Evolutionary conservation across 1,140 invertebrate species (phyloP).

Genomic region (Drosophila simulans): DNA sequence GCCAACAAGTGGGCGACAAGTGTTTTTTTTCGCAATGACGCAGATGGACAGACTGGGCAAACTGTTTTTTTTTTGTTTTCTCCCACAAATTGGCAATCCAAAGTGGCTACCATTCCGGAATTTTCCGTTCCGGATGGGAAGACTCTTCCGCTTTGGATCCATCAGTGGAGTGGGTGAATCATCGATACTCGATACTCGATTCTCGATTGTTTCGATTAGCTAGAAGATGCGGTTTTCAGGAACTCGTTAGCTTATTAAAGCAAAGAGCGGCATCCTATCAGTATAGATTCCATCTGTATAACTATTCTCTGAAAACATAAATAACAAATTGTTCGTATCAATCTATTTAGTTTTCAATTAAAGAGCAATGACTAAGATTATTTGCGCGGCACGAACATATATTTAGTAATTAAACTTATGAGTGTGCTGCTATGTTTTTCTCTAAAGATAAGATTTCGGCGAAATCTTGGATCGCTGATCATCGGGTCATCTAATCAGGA

Average conservation of each 20-base stretch:
- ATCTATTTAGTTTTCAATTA: background rate
- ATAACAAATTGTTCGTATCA: background rate
- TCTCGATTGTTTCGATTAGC: background rate
- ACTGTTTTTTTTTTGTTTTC: slow-evolving; percentile 31
- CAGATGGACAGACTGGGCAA: slow-evolving; percentile 27
- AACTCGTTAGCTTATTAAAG: background rate
- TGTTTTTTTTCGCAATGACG: slow-evolving; percentile 46
- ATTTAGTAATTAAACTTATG: background rate
- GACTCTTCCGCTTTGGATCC: background rate
- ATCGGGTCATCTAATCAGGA: background rate
- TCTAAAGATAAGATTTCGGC: background rate
- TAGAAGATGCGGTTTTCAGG: background rate
- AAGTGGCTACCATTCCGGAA: slow-evolving; percentile 7
- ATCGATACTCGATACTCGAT: background rate
- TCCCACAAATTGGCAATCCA: slow-evolving; percentile 6
- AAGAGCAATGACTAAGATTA: slow-evolving; percentile 2
- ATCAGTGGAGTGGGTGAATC: slow-evolving; percentile 5
- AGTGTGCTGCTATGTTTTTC: background rate
- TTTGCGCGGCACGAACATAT: background rate
- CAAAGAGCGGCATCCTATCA: background rate
- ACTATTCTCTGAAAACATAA: background rate
- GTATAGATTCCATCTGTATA: background rate
- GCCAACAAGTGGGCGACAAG: slow-evolving; percentile 25
- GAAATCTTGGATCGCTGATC: background rate
- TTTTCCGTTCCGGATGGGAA: background rate